Evolutionary conservation across 2,888 invertebrate genomes (phyloP).

Genomic region (Mesorhabditis sp.): DNA sequence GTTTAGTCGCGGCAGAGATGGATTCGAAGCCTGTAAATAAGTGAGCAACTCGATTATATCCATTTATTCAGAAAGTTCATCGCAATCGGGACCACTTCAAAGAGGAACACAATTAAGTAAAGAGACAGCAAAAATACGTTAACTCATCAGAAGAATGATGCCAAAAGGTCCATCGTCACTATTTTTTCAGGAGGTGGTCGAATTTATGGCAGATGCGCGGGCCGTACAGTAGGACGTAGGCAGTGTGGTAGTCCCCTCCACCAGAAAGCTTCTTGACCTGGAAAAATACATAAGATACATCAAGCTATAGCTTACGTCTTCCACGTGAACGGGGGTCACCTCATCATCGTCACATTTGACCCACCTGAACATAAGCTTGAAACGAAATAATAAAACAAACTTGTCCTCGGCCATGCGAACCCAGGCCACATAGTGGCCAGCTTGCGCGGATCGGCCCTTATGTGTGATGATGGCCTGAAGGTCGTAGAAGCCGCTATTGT

Average conservation of each 20-base stretch:
- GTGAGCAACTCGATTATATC: too few relatives aligned
- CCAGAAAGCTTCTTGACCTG: conserved; percentile 89
- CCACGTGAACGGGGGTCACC: conserved; percentile 54
- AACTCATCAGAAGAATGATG: too few relatives aligned
- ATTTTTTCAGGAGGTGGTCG: too few relatives aligned
- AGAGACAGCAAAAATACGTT: too few relatives aligned
- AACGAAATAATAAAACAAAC: not conserved
- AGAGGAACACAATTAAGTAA: too few relatives aligned
- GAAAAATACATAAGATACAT: not conserved
- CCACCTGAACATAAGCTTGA: not conserved
- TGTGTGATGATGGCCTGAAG: conserved; percentile 90
- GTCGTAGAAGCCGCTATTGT: conserved; percentile 96
- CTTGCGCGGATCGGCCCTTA: conserved; percentile 89
- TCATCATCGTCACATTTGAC: conserved; percentile 94
- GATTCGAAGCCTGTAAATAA: too few relatives aligned
- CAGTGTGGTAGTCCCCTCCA: conserved; percentile 99
- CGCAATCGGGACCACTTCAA: too few relatives aligned
- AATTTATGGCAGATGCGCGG: conserved; percentile 66
- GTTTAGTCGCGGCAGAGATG: too few relatives aligned
- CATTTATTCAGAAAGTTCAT: too few relatives aligned
- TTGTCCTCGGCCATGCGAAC: conserved; percentile 62
- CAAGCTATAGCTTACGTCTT: too few relatives aligned
- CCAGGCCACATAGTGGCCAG: conserved; percentile 99
- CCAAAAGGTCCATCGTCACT: too few relatives aligned
- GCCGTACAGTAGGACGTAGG: conserved; percentile 92